Conservation (phyloP, 2,797 vertebrate genomes). For the Melanotaenia maccullochi region DNA sequence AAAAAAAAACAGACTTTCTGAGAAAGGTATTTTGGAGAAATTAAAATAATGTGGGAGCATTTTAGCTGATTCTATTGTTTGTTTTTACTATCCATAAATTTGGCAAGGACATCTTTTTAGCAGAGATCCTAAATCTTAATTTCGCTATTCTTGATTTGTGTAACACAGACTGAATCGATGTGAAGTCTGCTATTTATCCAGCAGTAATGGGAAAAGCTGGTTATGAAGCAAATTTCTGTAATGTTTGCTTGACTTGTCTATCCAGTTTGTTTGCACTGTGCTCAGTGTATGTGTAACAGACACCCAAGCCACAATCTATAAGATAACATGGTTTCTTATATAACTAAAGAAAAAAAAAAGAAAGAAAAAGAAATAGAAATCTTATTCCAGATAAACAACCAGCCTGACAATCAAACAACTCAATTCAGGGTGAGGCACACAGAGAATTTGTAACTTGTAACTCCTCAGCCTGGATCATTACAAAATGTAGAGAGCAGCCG, state of each 20-base stretch:
- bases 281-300: background rate
- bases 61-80: background rate
- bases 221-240: slow-evolving; percentile 1
- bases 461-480: slow-evolving; percentile 49
- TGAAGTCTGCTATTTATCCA: background rate
- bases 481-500: slow-evolving; percentile 36
- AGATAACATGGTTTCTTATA: background rate
- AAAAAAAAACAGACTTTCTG: background rate
- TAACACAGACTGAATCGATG: slow-evolving; percentile 11
- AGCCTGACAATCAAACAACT: slow-evolving; percentile 5
- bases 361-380: background rate
- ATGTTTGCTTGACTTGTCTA: background rate
- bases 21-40: background rate
- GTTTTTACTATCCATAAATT: background rate
- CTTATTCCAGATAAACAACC: slow-evolving; percentile 6
- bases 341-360: background rate
- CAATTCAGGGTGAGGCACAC: slow-evolving; percentile 26
- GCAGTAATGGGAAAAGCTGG: slow-evolving; percentile 12
- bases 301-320: background rate
- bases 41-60: background rate
- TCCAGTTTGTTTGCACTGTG: background rate
- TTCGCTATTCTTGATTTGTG: background rate
- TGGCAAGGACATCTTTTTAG: background rate
- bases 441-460: slow-evolving; percentile 28
- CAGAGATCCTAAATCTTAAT: background rate